phyloP scores from a whole-genome alignment of 2,113 vertebrate genomes.

The Grammomys dolichurus region DNA sequence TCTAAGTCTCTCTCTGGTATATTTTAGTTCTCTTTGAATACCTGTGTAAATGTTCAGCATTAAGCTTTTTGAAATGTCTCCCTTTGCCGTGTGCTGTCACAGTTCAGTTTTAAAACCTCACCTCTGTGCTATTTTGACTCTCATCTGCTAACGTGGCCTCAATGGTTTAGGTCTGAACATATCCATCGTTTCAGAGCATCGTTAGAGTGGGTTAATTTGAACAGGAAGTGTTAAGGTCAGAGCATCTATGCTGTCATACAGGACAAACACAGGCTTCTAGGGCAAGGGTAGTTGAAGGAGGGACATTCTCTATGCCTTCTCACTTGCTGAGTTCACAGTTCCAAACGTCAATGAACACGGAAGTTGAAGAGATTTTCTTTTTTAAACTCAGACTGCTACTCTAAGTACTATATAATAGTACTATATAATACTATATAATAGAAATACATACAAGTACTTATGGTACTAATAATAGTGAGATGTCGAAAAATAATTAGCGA shows the following conservation, averaged over 20 bases:
- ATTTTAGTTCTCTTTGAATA: background rate
- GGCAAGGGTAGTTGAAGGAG: background rate
- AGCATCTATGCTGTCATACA: background rate
- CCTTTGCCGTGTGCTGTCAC: background rate
- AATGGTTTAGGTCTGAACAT: background rate
- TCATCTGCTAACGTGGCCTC: background rate
- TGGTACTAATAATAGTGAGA: background rate
- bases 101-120: background rate
- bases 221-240: background rate
- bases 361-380: constrained; percentile 22
- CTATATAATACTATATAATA: too few relatives aligned
- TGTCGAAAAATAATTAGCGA: background rate
- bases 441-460: too few relatives aligned
- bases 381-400: background rate
- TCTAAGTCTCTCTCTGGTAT: background rate
- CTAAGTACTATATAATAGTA: background rate
- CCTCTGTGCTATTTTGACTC: background rate
- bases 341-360: background rate
- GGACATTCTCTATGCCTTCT: background rate
- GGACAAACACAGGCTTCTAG: background rate
- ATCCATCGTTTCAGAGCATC: background rate
- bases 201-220: background rate
- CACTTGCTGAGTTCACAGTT: background rate
- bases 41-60: background rate
- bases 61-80: background rate